Evolutionary conservation across 2,888 invertebrate species (phyloP).

Genomic region (Tetheella fluctuosa): DNA sequence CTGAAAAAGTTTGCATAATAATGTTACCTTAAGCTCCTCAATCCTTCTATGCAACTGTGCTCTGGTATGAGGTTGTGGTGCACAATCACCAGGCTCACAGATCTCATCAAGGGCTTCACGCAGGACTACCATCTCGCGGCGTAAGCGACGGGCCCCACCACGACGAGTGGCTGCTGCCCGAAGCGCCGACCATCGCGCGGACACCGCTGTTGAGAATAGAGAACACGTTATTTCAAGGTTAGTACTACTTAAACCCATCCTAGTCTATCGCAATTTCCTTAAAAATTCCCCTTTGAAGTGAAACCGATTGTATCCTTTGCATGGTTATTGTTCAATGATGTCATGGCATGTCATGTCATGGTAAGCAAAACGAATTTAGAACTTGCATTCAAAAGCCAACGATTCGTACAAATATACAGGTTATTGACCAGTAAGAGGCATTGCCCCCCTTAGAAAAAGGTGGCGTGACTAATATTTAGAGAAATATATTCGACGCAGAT

Average conservation of each 20-base stretch:
- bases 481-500: neutral
- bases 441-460: neutral
- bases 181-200: slow-evolving; percentile 78
- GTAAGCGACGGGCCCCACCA: slow-evolving; percentile 77
- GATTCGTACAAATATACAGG: neutral
- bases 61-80: slow-evolving; percentile 81
- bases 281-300: neutral
- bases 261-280: neutral
- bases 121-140: slow-evolving; percentile 85
- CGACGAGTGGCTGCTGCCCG: slow-evolving; percentile 77
- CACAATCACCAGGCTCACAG: slow-evolving; percentile 85
- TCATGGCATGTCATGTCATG: neutral
- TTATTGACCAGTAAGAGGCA: neutral
- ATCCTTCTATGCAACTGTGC: slow-evolving; percentile 76
- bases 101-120: slow-evolving; percentile 85
- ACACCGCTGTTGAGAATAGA: slow-evolving; percentile 61
- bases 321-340: neutral
- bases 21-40: slow-evolving; percentile 73
- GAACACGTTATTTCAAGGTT: slow-evolving; percentile 7
- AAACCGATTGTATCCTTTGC: neutral
- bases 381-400: neutral
- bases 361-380: neutral
- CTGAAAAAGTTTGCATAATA: neutral
- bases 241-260: no score
- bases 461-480: neutral